Evolutionary conservation across 2,113 vertebrate species (phyloP).

Genomic region (Marcusenius ussheri): DNA sequence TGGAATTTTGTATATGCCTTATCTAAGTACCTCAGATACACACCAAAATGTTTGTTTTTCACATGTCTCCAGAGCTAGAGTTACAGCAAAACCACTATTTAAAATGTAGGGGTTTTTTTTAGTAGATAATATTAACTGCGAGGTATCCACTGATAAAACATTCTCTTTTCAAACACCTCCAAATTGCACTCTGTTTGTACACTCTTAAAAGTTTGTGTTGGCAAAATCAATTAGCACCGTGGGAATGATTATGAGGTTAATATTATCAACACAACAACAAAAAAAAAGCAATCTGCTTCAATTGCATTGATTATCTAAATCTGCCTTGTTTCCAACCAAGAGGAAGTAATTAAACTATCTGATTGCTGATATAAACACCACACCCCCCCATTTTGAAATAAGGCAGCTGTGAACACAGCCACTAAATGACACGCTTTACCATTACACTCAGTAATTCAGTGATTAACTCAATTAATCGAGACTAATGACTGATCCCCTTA

Average conservation of each 20-base stretch:
- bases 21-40: not conserved
- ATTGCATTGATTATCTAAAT: slow-evolving; percentile 17
- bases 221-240: slow-evolving; percentile 21
- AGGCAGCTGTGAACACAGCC: not conserved
- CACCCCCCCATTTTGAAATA: not conserved
- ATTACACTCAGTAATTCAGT: not conserved
- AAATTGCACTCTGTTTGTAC: not conserved
- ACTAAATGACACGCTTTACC: not conserved
- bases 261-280: slow-evolving; percentile 29
- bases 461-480: slow-evolving; percentile 13
- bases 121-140: not conserved
- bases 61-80: not conserved
- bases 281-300: slow-evolving; percentile 27
- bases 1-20: not conserved
- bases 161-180: not conserved
- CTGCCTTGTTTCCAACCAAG: slow-evolving; percentile 5
- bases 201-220: not conserved
- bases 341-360: slow-evolving; percentile 26
- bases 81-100: not conserved
- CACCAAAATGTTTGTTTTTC: not conserved
- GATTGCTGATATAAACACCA: slow-evolving; percentile 24
- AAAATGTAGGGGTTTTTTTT: not conserved
- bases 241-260: slow-evolving; percentile 15
- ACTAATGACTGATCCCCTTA: slow-evolving; percentile 5
- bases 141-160: not conserved